phyloP scores from a whole-genome alignment of 2,888 invertebrate species.

The Andricus curvator region DNA sequence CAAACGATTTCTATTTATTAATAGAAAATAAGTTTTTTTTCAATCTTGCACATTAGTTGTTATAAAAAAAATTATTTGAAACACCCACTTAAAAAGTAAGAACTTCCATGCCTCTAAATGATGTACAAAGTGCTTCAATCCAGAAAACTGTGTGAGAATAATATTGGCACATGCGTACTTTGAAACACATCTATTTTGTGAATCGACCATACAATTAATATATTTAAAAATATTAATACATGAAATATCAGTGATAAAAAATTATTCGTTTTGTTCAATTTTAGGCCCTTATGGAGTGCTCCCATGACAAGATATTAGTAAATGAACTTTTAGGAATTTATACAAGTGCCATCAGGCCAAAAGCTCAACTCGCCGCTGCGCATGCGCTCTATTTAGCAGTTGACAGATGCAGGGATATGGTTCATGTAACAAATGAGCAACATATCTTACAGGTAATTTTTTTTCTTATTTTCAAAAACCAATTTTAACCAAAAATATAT shows the following conservation, averaged over 20 bases:
- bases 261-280: constrained; percentile 29
- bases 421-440: constrained; percentile 92
- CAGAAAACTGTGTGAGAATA: too few relatives aligned
- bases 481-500: not conserved
- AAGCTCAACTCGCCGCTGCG: constrained; percentile 88
- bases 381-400: constrained; percentile 91
- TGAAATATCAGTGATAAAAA: not conserved
- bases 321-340: constrained; percentile 89
- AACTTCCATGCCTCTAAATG: too few relatives aligned
- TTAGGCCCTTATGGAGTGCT: constrained; percentile 80
- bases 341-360: constrained; percentile 87
- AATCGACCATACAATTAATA: not conserved
- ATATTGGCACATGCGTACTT: too few relatives aligned
- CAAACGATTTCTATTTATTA: too few relatives aligned
- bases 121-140: too few relatives aligned
- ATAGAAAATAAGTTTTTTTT: too few relatives aligned
- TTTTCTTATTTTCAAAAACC: constrained; percentile 57
- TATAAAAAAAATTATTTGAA: too few relatives aligned
- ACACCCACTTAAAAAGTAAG: too few relatives aligned
- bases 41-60: too few relatives aligned
- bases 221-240: not conserved
- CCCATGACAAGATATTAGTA: constrained; percentile 79
- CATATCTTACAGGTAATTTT: constrained; percentile 87
- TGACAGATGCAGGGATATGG: constrained; percentile 91
- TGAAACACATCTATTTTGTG: too few relatives aligned